Evolutionary conservation across 2,113 vertebrate species (phyloP).

Genomic region (Brachyistius frenatus): DNA sequence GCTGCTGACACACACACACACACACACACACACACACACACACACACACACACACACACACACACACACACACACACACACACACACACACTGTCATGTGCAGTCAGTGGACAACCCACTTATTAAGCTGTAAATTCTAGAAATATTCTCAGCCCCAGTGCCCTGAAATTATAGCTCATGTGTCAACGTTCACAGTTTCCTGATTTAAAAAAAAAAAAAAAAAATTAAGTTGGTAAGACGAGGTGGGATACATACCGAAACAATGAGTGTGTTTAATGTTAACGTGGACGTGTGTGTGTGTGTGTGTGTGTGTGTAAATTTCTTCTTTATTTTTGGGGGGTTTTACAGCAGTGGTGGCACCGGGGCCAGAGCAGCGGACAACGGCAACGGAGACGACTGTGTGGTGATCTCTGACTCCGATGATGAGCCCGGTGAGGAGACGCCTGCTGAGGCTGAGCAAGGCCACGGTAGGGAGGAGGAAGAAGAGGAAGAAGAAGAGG

Average conservation of each 20-base stretch:
- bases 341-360: conserved; percentile 53
- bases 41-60: no score
- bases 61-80: no score
- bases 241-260: conserved; percentile 40
- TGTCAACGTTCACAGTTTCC: conserved; percentile 33
- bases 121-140: conserved; percentile 24
- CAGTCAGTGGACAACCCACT: neutral
- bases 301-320: neutral
- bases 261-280: conserved; percentile 2
- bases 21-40: no score
- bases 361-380: conserved; percentile 71
- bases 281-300: neutral
- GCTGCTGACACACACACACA: neutral
- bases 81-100: neutral
- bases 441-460: conserved; percentile 53
- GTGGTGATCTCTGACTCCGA: conserved; percentile 88
- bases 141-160: neutral
- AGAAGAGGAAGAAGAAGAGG: conserved; percentile 52
- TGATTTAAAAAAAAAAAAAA: neutral
- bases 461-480: conserved; percentile 61
- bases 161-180: conserved; percentile 19
- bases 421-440: conserved; percentile 75
- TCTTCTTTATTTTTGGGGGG: no score
- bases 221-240: neutral
- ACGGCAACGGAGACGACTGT: conserved; percentile 82